Evolutionary conservation across 2,888 invertebrate genomes (phyloP).

Genomic region (Cordylochernes scorpioides): DNA sequence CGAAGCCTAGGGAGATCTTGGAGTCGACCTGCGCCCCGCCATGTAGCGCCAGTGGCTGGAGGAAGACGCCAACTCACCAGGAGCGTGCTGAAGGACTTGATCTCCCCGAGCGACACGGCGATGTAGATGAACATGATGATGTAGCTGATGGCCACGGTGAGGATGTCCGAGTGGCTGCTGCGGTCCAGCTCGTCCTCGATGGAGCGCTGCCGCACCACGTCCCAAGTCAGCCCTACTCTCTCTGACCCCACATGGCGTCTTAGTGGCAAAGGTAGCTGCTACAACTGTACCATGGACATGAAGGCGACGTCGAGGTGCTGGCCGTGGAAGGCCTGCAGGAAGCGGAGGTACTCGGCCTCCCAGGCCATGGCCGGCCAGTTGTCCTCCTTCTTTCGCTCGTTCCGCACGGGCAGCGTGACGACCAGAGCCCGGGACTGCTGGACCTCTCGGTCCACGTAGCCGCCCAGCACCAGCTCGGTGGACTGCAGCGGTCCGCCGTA

Average conservation of each 20-base stretch:
- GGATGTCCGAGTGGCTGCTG: constrained; percentile 26
- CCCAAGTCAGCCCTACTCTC: no score
- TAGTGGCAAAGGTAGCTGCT: no score
- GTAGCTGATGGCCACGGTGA: constrained; percentile 27
- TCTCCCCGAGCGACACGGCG: constrained; percentile 53
- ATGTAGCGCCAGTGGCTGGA: no score
- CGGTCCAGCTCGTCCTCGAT: constrained; percentile 66
- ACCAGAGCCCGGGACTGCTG: constrained; percentile 58
- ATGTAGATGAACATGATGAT: constrained; percentile 47
- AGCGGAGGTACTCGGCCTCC: constrained; percentile 45
- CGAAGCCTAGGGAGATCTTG: constrained; percentile 74
- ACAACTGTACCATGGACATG: no score
- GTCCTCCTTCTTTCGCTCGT: constrained; percentile 47
- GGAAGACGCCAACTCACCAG: constrained; percentile 11
- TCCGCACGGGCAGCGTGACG: constrained; percentile 65
- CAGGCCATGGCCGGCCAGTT: constrained; percentile 49
- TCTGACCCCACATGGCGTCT: no score
- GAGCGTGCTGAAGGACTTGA: constrained; percentile 12
- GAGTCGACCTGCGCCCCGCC: constrained; percentile 40
- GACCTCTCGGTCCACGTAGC: constrained; percentile 26
- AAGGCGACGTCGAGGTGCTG: no score
- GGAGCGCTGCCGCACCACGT: constrained; percentile 42
- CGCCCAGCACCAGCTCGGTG: constrained; percentile 14
- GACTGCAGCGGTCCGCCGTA: constrained; percentile 15
- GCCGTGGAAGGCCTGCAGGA: no score